Conservation (phyloP, 1,140 invertebrate species). For the Aphis gossypii region DNA sequence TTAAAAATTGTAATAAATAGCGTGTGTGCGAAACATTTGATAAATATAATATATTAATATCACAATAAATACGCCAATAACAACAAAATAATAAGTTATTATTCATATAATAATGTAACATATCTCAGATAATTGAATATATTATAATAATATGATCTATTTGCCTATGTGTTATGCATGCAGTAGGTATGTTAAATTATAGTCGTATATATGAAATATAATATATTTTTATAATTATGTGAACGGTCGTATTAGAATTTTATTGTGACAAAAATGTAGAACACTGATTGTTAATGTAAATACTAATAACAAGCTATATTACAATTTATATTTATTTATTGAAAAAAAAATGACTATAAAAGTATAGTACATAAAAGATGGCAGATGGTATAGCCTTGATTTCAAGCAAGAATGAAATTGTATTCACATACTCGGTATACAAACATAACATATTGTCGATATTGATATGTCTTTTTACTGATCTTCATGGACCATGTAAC, state of each 20-base stretch:
- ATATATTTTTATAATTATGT: background rate
- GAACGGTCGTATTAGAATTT: background rate
- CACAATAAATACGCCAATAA: background rate
- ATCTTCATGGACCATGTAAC: background rate
- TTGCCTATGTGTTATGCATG: background rate
- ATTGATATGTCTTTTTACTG: background rate
- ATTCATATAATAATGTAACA: background rate
- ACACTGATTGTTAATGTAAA: slow-evolving; percentile 22
- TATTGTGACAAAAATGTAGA: slow-evolving; percentile 25
- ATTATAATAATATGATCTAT: background rate
- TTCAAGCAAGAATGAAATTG: background rate
- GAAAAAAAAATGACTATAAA: background rate
- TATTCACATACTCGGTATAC: background rate
- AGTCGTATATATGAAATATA: background rate
- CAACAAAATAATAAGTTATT: background rate
- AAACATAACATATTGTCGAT: background rate
- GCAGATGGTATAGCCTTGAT: background rate
- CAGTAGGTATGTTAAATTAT: background rate
- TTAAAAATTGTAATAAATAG: background rate
- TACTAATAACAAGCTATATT: background rate
- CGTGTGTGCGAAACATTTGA: background rate
- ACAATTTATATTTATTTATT: background rate
- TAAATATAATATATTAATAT: background rate
- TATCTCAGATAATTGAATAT: background rate
- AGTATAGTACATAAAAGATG: background rate